Conservation (phyloP, 1,140 invertebrate genomes). For the Neoseiulus cucumeris region DNA sequence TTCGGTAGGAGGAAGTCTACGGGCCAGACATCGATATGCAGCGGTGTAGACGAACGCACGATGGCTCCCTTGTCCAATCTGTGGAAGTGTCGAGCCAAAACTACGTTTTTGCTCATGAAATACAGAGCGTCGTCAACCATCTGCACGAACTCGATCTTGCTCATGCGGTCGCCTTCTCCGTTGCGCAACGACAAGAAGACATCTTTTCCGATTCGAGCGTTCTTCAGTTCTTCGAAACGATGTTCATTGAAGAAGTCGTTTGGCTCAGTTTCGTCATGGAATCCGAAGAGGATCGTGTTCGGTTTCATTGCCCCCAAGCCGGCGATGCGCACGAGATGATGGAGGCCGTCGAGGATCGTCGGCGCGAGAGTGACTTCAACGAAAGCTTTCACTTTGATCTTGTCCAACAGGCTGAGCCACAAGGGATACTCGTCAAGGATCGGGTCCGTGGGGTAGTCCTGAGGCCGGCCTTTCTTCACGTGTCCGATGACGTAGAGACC, state of each 20-base stretch:
- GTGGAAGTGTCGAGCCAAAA: slow-evolving; percentile 76
- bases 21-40: slow-evolving; percentile 91
- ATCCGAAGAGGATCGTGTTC: slow-evolving; percentile 70
- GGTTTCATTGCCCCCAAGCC: slow-evolving; percentile 98
- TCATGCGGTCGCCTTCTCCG: slow-evolving; percentile 21
- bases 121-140: slow-evolving; percentile 56
- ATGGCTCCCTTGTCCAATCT: slow-evolving; percentile 38
- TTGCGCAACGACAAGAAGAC: slow-evolving; percentile 23
- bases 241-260: slow-evolving; percentile 43
- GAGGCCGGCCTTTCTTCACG: slow-evolving; percentile 41
- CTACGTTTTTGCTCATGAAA: slow-evolving; percentile 87
- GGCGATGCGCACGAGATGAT: slow-evolving; percentile 71
- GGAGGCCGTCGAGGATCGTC: slow-evolving; percentile 64
- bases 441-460: slow-evolving; percentile 37
- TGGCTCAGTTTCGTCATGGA: slow-evolving; percentile 53
- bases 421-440: slow-evolving; percentile 51
- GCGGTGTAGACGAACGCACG: slow-evolving; percentile 28
- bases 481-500: slow-evolving; percentile 87
- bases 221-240: slow-evolving; percentile 17
- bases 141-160: slow-evolving; percentile 53
- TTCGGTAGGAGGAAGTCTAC: slow-evolving; percentile 62
- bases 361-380: slow-evolving; percentile 75
- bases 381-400: slow-evolving; percentile 85
- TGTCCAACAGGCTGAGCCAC: slow-evolving; percentile 70
- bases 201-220: slow-evolving; percentile 17